Evolutionary conservation across 2,888 invertebrate genomes (phyloP), one percentile per base, ranked within the genome.

Genomic region (Willowsia nigromaculata): DNA sequence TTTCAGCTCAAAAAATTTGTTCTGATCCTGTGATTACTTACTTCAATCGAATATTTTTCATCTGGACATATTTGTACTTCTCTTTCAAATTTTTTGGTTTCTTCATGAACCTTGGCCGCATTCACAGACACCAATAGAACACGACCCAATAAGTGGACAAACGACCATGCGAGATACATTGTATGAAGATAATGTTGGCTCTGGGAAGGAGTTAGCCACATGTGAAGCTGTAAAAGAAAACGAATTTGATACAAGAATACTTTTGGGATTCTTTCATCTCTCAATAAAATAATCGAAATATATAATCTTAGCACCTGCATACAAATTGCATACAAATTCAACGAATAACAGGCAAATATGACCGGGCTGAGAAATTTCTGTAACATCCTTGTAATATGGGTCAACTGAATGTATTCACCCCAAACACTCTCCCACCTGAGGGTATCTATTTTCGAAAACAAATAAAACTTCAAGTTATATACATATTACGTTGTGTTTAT

Each of bases 61-160:
- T 62, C 15, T 33, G 78, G 85, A 65, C 78, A 78, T 6, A 7
- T 11, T 9, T 65, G 78, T 2, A 85, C 78, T 62, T 50, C 27
- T 7, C 62, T 78, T 13, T 59, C 47, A 43, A 85, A 78, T 11
- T 18, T 37, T 30, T 47, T 27, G 22, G 74, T 65, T 85, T 78
- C 85, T 65, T 85, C 81, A 40, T 81, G 33, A 6, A 81, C 47
- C 43, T 80, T 78, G 4, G 81, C 80, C 25, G 86, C 83, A 37
- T 27, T 78, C 15, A 87, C 53, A 0, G 83, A 71, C 0, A 90
- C 82, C 33, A 85, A 37, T 27, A 82, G 27, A 27, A 83, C 56
- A 37, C 85, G 59, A 9, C 53, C 74, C 13, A 90, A 25, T 13
- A 90, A 82, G 40, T 86, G 85, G 5, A 90, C 78, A 83, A 86